Percentiles rank a stretch among this genome's conserved stretches.
Evolutionary conservation across 2,888 invertebrate species (phyloP).

Genomic region (Mythimna impura): DNA sequence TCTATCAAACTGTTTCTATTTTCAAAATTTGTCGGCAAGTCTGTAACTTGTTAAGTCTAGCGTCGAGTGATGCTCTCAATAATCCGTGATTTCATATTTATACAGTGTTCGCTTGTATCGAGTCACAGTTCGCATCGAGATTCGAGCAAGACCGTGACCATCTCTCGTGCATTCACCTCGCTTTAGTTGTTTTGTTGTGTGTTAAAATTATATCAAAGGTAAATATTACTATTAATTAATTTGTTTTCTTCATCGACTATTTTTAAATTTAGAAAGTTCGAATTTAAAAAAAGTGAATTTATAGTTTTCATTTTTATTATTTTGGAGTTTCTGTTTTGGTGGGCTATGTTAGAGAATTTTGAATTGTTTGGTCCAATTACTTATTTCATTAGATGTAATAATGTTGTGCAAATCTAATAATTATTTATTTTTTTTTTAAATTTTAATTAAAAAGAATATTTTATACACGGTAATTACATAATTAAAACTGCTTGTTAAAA

Average conservation of each 20-base stretch:
- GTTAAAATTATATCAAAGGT: slow-evolving; percentile 41
- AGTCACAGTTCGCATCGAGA: slow-evolving; percentile 64
- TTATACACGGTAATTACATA: background rate
- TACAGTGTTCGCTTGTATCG: slow-evolving; percentile 57
- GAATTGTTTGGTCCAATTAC: no score
- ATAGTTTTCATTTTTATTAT: no score
- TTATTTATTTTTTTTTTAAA: no score
- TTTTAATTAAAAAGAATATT: background rate
- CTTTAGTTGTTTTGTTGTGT: slow-evolving; percentile 38
- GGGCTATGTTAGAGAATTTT: background rate
- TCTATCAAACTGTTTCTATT: background rate
- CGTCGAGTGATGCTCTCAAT: slow-evolving; percentile 32
- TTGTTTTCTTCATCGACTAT: background rate
- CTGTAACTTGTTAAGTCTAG: slow-evolving; percentile 49
- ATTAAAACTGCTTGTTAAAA: background rate
- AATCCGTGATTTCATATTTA: slow-evolving; percentile 65
- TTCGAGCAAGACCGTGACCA: slow-evolving; percentile 45
- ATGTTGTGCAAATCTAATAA: background rate
- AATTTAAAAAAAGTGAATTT: background rate
- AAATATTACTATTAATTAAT: slow-evolving; percentile 25
- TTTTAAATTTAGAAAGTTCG: background rate
- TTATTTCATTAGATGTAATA: background rate
- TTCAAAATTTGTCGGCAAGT: slow-evolving; percentile 16
- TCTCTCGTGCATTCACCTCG: slow-evolving; percentile 48
- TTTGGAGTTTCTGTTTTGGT: background rate